phyloP scores from a whole-genome alignment of 2,797 vertebrate genomes.

The Etheostoma perlongum region DNA sequence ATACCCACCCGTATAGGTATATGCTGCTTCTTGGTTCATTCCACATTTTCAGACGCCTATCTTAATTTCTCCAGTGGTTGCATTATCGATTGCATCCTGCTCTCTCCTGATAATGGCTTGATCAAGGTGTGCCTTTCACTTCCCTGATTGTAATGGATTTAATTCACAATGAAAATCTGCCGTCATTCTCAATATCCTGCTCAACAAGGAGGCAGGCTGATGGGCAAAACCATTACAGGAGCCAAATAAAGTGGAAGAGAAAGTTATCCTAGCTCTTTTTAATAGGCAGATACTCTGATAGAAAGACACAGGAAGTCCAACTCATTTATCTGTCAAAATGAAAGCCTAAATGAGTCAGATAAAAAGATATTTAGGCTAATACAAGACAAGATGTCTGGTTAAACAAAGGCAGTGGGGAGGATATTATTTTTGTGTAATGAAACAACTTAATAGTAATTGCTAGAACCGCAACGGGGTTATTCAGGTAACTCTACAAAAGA shows the following conservation, averaged over 20 bases:
- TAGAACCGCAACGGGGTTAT: not conserved
- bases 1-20: not conserved
- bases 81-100: slow-evolving; percentile 39
- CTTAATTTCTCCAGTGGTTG: slow-evolving; percentile 12
- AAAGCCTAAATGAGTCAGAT: slow-evolving; percentile 51
- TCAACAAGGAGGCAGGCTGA: slow-evolving; percentile 42
- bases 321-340: slow-evolving; percentile 54
- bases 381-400: slow-evolving; percentile 32
- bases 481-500: slow-evolving; percentile 16
- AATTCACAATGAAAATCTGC: slow-evolving; percentile 39
- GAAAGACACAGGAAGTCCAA: slow-evolving; percentile 36
- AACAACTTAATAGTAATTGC: slow-evolving; percentile 4
- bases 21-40: not conserved
- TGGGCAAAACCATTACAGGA: slow-evolving; percentile 44
- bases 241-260: slow-evolving; percentile 38
- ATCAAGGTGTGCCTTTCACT: slow-evolving; percentile 43
- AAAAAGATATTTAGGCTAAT: slow-evolving; percentile 38
- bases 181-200: slow-evolving; percentile 60
- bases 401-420: slow-evolving; percentile 20
- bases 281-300: slow-evolving; percentile 24
- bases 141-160: slow-evolving; percentile 42
- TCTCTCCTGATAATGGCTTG: slow-evolving; percentile 31
- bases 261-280: slow-evolving; percentile 44
- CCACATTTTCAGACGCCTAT: slow-evolving; percentile 14
- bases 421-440: slow-evolving; percentile 34